Base-by-base conservation (phyloP, 2,888 invertebrate genomes). In the Meteorus colon region DNA sequence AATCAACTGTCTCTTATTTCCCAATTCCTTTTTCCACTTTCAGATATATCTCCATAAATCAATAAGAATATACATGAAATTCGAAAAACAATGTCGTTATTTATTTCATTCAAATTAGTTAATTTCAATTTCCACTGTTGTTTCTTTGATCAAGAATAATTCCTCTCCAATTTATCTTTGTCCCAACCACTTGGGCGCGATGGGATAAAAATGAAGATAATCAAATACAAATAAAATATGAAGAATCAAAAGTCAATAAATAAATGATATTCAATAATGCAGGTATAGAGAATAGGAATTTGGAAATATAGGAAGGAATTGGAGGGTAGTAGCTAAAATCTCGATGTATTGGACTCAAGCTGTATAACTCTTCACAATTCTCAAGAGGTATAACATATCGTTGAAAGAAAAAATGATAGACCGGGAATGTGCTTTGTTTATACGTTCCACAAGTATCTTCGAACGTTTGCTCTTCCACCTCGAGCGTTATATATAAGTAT, bases 101-200 rank as follows among this genome's bases (percentile, higher is more conserved):
- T 87, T 85, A 84, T 85, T 86, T 82, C 85, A 84, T 85, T 87
- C 88, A 87, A 86, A 88, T 87, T 88, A 88, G 86, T 88, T 87
- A 86, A n/a, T n/a, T n/a, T n/a, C n/a, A 87, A 85, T 85, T 82
- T 84, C 82, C 78, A 77, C 76, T 78, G 72, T 68, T 68, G 34
- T 34, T 34, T 72, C 73, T 65, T 70, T 73, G 73, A 69, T 73
- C 37, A 31, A 37, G 27, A 27, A 45, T 66, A 34, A 37, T n/a
- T 66, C 65, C 59, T 68, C 55, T 63, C 68, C 55, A 70, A 66
- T 63, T 59, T 45, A 55, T 59, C 65, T n/a, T 65, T 41, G 4
- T 41, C 12, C 12, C 12, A 41, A 12, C 8, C 19, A 55, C 55
- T 37, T 24, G 29, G 55, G 68, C 63, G 19, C 16, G 19, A 34